phyloP scores from a whole-genome alignment of 2,113 vertebrate genomes.

The Neofelis nebulosa region DNA sequence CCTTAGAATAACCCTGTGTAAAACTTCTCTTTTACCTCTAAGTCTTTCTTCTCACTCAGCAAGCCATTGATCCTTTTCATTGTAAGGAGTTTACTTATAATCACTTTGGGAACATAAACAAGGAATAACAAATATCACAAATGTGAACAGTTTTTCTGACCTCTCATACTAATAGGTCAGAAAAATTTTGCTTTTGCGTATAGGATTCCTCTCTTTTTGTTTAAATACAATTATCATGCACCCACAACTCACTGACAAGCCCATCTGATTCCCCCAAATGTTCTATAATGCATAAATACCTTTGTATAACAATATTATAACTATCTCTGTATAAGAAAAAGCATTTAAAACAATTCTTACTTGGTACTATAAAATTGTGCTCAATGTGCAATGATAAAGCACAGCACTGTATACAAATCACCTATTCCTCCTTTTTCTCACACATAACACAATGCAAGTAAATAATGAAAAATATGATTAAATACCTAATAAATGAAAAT shows the following conservation, averaged over 20 bases:
- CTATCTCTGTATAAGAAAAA: neutral
- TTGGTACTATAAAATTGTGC: neutral
- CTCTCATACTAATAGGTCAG: neutral
- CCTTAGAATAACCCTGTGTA: neutral
- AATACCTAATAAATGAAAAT: neutral
- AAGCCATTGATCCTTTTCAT: neutral
- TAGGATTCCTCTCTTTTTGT: neutral
- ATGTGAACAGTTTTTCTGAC: neutral
- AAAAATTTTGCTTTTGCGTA: neutral
- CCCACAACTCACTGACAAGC: neutral
- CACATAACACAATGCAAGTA: neutral
- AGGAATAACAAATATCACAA: neutral
- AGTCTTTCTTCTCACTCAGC: neutral
- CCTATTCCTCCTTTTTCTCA: neutral
- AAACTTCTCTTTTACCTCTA: neutral
- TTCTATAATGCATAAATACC: neutral
- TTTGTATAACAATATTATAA: neutral
- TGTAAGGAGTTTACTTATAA: neutral
- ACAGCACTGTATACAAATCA: neutral
- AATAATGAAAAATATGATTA: neutral
- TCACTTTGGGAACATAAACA: neutral
- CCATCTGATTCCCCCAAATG: neutral
- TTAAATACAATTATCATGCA: neutral
- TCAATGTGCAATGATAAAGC: neutral
- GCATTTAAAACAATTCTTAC: neutral